Evolutionary conservation across 2,113 vertebrate species (phyloP).

Genomic region (Thermophis baileyi): DNA sequence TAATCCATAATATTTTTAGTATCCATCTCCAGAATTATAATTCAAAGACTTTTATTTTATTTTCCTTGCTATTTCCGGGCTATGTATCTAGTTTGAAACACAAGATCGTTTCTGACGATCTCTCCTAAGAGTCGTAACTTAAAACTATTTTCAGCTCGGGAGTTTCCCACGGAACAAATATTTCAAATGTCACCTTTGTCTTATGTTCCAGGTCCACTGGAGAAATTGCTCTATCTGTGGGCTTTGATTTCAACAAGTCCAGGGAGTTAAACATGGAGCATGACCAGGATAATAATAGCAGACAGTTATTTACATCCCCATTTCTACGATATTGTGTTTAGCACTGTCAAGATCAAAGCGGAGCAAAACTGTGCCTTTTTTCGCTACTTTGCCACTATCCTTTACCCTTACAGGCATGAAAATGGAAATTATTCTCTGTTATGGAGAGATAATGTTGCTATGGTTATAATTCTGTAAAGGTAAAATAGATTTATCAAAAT

Average conservation of each 20-base stretch:
- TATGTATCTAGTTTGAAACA: neutral
- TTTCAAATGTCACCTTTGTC: neutral
- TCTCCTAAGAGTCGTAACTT: neutral
- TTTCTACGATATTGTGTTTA: slow-evolving; percentile 41
- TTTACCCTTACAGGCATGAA: slow-evolving; percentile 56
- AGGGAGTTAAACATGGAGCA: slow-evolving; percentile 53
- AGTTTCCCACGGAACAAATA: neutral
- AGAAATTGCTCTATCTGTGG: slow-evolving; percentile 18
- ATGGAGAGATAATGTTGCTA: slow-evolving; percentile 56
- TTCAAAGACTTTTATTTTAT: neutral
- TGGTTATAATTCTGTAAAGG: slow-evolving; percentile 62
- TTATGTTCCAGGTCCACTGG: neutral
- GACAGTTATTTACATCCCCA: slow-evolving; percentile 52
- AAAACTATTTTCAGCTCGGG: neutral
- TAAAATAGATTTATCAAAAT: slow-evolving; percentile 67
- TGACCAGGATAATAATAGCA: slow-evolving; percentile 43
- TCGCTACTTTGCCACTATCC: slow-evolving; percentile 34
- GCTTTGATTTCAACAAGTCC: slow-evolving; percentile 32
- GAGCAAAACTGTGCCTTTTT: slow-evolving; percentile 43
- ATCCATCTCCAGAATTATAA: neutral
- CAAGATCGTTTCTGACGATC: neutral
- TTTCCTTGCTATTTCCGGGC: neutral
- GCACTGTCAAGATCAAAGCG: slow-evolving; percentile 58
- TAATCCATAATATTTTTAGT: neutral
- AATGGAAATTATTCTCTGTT: slow-evolving; percentile 58